Percentiles rank a stretch among this genome's conserved stretches.
Evolutionary conservation across 2,797 vertebrate genomes (phyloP).

Genomic region (Xenopus petersii): DNA sequence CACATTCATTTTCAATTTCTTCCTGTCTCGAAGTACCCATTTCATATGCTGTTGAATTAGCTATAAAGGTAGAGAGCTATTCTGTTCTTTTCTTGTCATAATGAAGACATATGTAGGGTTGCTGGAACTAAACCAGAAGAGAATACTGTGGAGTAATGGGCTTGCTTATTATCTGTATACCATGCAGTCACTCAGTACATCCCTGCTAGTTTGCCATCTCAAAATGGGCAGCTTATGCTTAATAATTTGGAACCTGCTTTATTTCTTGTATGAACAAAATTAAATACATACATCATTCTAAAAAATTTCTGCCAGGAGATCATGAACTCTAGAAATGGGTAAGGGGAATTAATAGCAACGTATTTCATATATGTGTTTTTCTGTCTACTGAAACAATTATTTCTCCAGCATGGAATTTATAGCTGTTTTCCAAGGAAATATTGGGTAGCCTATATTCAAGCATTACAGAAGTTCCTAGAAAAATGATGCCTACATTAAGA

Average conservation of each 20-base stretch:
- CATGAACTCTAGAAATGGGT: slow-evolving; percentile 57
- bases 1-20: slow-evolving; percentile 10
- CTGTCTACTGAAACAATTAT: slow-evolving; percentile 59
- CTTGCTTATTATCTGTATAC: slow-evolving; percentile 42
- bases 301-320: slow-evolving; percentile 60
- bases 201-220: slow-evolving; percentile 51
- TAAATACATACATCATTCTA: slow-evolving; percentile 68
- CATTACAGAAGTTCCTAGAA: slow-evolving; percentile 44
- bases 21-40: slow-evolving; percentile 7
- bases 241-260: slow-evolving; percentile 56
- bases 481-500: slow-evolving; percentile 28
- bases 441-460: slow-evolving; percentile 55
- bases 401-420: slow-evolving; percentile 61
- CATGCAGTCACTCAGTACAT: slow-evolving; percentile 43
- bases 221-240: slow-evolving; percentile 50
- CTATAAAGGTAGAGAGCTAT: slow-evolving; percentile 8
- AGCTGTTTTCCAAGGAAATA: slow-evolving; percentile 50
- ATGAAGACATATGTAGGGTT: slow-evolving; percentile 46
- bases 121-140: slow-evolving; percentile 27
- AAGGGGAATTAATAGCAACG: slow-evolving; percentile 59
- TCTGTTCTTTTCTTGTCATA: slow-evolving; percentile 14
- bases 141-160: slow-evolving; percentile 48
- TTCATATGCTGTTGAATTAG: slow-evolving; percentile 21
- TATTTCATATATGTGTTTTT: slow-evolving; percentile 61
- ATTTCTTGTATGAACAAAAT: slow-evolving; percentile 61